A percentile compares a stretch with the other conserved stretches of the same genome.
phyloP scores from a whole-genome alignment of 2,888 invertebrate species.

The Campopleginae sp. region DNA sequence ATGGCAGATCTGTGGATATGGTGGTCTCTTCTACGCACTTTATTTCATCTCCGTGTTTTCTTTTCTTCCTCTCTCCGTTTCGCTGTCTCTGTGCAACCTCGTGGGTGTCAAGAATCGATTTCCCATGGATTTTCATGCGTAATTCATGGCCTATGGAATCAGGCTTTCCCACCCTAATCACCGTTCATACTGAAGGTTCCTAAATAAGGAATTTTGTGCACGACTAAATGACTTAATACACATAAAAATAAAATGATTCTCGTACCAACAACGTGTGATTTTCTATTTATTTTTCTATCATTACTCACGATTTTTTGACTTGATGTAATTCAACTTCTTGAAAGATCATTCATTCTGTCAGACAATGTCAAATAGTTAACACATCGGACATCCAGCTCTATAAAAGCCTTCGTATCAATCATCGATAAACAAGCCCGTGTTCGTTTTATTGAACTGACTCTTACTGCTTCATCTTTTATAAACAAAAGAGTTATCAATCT shows the following conservation, averaged over 20 bases:
- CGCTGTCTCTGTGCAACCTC: neutral
- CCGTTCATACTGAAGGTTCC: neutral
- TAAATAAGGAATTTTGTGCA: neutral
- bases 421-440: neutral
- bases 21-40: neutral
- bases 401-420: neutral
- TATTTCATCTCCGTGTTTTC: neutral
- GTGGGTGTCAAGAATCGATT: neutral
- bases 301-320: neutral
- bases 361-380: neutral
- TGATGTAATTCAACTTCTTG: neutral
- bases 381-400: neutral
- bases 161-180: neutral
- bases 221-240: neutral
- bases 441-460: neutral
- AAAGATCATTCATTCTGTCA: neutral
- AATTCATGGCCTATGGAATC: neutral
- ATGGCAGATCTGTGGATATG: neutral
- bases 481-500: neutral
- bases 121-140: neutral
- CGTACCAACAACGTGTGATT: neutral
- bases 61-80: neutral
- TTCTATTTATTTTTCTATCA: neutral
- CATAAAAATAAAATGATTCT: no score
- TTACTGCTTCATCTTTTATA: neutral